Conservation (phyloP, 2,113 vertebrate species). For the Aphyosemion australe region DNA sequence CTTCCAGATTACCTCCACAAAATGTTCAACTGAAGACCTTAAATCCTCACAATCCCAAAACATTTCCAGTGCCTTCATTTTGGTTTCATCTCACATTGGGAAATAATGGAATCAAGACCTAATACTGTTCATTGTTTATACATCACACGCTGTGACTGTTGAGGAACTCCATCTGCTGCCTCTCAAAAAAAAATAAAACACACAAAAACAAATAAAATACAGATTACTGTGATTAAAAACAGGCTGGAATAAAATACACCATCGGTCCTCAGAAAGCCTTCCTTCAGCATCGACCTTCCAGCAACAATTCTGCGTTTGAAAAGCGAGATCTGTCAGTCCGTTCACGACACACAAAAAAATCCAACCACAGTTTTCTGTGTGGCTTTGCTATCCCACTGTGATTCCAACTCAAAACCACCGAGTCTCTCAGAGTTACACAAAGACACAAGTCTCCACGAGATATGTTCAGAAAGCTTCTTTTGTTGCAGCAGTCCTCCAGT, state of each 20-base stretch:
- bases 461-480: constrained; percentile 30
- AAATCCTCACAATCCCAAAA: constrained; percentile 57
- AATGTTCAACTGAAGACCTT: constrained; percentile 42
- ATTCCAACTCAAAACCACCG: constrained; percentile 32
- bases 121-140: constrained; percentile 51
- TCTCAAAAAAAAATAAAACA: constrained; percentile 22
- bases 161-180: constrained; percentile 52
- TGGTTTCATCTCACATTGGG: constrained; percentile 60
- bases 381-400: constrained; percentile 41
- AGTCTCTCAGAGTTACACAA: constrained; percentile 42
- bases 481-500: constrained; percentile 73
- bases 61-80: constrained; percentile 80
- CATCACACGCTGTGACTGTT: constrained; percentile 37
- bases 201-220: constrained; percentile 51
- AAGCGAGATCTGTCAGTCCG: constrained; percentile 25
- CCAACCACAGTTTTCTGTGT: constrained; percentile 21
- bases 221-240: constrained; percentile 43
- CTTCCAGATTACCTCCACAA: constrained; percentile 22
- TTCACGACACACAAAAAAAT: constrained; percentile 31
- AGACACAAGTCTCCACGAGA: constrained; percentile 29
- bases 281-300: constrained; percentile 29
- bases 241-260: constrained; percentile 30
- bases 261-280: constrained; percentile 26
- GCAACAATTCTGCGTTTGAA: constrained; percentile 28
- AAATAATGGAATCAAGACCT: constrained; percentile 60